A percentile compares a stretch with the other conserved stretches of the same genome.
These are phyloP conservation scores for Apotomis capreana DNA, from an alignment of 2,888 invertebrate genomes.

Conservation along the genomic window DNA sequence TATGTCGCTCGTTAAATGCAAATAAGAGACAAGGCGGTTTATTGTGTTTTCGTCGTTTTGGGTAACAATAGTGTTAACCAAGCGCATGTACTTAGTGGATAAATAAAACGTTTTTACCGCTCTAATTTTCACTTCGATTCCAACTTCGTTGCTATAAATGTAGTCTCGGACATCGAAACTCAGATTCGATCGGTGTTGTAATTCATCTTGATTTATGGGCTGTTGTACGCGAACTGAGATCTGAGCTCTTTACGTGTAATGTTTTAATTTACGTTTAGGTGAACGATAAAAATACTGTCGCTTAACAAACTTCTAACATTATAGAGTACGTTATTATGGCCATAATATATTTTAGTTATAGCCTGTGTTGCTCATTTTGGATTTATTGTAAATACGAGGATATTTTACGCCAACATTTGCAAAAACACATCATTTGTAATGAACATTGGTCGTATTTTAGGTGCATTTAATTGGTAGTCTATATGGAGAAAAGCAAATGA, in stretches of 20 bases:
- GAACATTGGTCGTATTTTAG: no score
- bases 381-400: no score
- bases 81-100: conserved; percentile 14
- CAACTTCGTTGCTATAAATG: conserved; percentile 68
- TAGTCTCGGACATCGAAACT: conserved; percentile 65
- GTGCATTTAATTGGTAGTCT: no score
- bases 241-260: conserved; percentile 16
- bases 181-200: conserved; percentile 74
- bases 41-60: conserved; percentile 15
- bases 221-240: conserved; percentile 68
- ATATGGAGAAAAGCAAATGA: background rate
- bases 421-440: no score
- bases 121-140: conserved; percentile 56
- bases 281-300: conserved; percentile 31
- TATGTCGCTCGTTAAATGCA: conserved; percentile 18
- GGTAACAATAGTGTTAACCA: conserved; percentile 14
- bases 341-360: no score
- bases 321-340: background rate
- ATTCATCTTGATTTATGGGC: conserved; percentile 77
- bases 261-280: conserved; percentile 36
- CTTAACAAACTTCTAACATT: background rate
- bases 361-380: no score
- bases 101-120: conserved; percentile 44
- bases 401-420: no score
- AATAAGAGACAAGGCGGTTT: conserved; percentile 12